A percentile compares a stretch with the other conserved stretches of the same genome.
phyloP scores from a whole-genome alignment of 2,797 vertebrate species.

The Smutsia gigantea region DNA sequence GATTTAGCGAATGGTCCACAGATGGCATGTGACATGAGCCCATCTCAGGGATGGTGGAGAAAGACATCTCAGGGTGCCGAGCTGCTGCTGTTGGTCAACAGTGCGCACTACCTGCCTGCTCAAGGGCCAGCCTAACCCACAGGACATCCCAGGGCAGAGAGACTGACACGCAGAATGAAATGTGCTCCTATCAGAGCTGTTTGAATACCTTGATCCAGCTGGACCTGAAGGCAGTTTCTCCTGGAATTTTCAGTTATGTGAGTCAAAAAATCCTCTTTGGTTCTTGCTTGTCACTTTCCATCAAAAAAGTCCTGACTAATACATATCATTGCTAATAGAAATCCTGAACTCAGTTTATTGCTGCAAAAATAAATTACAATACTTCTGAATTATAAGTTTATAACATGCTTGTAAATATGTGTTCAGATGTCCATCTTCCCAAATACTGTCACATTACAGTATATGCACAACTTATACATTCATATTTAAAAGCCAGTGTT shows the following conservation, averaged over 20 bases:
- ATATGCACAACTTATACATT: fast-evolving
- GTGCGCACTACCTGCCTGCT: fast-evolving
- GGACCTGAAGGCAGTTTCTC: not conserved
- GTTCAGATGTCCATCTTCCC: not conserved
- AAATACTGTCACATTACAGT: not conserved
- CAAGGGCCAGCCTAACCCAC: not conserved
- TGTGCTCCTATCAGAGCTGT: not conserved
- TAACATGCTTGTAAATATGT: not conserved
- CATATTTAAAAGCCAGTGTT: not conserved
- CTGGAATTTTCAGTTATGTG: not conserved
- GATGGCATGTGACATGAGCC: not conserved
- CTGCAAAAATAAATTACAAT: not conserved
- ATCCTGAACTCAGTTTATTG: not conserved
- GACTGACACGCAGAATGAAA: not conserved
- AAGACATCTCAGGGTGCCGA: not conserved
- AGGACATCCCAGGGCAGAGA: not conserved
- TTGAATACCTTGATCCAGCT: not conserved
- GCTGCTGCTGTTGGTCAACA: not conserved
- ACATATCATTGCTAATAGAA: not conserved
- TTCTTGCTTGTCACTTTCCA: not conserved
- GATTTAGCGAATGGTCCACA: not conserved
- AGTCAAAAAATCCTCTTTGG: not conserved
- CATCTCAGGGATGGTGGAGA: too few relatives aligned
- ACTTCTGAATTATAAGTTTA: not conserved
- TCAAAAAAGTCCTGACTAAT: not conserved